These are phyloP conservation scores for Cephus runcator DNA, from an alignment of 2,888 invertebrate genomes.

Conservation along the genomic window DNA sequence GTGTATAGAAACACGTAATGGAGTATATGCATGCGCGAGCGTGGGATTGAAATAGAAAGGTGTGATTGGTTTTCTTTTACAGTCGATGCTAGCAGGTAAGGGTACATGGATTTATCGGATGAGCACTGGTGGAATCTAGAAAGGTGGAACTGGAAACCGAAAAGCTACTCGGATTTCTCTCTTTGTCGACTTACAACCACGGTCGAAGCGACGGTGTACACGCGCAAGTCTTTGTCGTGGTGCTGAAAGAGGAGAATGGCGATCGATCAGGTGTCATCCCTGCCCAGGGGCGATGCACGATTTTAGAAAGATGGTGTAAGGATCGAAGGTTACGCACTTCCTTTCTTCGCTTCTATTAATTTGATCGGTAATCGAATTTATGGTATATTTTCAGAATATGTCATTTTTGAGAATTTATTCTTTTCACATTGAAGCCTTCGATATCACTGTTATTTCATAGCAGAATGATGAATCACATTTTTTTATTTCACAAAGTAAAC, in stretches of 20 bases:
- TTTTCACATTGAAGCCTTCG: not conserved
- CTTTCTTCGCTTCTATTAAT: not conserved
- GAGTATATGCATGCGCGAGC: not conserved
- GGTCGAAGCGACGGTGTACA: conserved; percentile 8
- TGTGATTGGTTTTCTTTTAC: not conserved
- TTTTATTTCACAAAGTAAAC: not conserved
- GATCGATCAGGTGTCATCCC: conserved; percentile 42
- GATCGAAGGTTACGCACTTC: not conserved
- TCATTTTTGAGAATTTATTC: not conserved
- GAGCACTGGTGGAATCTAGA: not conserved
- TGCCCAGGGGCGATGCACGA: conserved; percentile 25
- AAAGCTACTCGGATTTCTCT: not conserved
- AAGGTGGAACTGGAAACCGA: not conserved
- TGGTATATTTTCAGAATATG: not conserved
- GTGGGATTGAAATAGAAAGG: not conserved
- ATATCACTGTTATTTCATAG: not conserved
- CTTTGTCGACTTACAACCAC: conserved; percentile 4
- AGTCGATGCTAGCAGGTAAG: not conserved
- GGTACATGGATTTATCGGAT: not conserved
- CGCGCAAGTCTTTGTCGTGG: conserved; percentile 27
- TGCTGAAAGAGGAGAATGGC: conserved; percentile 26
- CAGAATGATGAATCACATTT: not conserved
- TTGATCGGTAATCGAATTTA: not conserved
- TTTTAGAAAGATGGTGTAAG: conserved; percentile 5
- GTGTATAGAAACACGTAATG: not conserved